Evolutionary conservation across 2,888 invertebrate species (phyloP).

Genomic region (Callosobruchus maculatus): DNA sequence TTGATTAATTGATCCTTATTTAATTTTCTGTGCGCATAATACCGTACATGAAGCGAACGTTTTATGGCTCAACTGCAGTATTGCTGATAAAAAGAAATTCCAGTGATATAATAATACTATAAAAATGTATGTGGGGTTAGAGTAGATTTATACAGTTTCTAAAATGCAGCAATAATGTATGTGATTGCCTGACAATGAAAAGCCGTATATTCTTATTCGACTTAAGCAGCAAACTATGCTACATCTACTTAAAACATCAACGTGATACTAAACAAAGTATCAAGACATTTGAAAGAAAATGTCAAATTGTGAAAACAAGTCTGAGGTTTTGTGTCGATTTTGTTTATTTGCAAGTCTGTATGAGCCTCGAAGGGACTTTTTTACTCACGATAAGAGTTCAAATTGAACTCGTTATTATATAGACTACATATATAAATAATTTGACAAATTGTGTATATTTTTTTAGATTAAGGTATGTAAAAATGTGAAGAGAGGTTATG

Average conservation of each 20-base stretch:
- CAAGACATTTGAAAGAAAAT: too few species aligned
- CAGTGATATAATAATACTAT: too few species aligned
- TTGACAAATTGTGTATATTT: conserved; percentile 31
- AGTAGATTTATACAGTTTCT: too few species aligned
- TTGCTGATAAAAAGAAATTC: too few species aligned
- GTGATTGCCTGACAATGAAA: not conserved
- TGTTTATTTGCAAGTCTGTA: not conserved
- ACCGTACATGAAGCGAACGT: too few species aligned
- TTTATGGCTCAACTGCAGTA: too few species aligned
- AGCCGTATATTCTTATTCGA: not conserved
- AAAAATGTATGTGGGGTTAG: too few species aligned
- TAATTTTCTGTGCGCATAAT: too few species aligned
- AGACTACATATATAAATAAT: conserved; percentile 6
- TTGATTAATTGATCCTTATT: too few species aligned
- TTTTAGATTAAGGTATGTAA: conserved; percentile 26
- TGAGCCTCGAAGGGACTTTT: not conserved
- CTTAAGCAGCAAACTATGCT: not conserved
- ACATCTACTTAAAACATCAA: not conserved
- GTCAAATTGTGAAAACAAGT: too few species aligned
- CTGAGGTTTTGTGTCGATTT: not conserved
- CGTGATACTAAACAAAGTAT: too few species aligned
- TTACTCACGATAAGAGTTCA: not conserved
- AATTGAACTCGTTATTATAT: conserved; percentile 4
- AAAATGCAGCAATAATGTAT: too few species aligned
- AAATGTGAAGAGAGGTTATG: conserved; percentile 18